Evolutionary conservation across 2,797 vertebrate species (phyloP).

Genomic region (Pipistrellus pipistrellus): DNA sequence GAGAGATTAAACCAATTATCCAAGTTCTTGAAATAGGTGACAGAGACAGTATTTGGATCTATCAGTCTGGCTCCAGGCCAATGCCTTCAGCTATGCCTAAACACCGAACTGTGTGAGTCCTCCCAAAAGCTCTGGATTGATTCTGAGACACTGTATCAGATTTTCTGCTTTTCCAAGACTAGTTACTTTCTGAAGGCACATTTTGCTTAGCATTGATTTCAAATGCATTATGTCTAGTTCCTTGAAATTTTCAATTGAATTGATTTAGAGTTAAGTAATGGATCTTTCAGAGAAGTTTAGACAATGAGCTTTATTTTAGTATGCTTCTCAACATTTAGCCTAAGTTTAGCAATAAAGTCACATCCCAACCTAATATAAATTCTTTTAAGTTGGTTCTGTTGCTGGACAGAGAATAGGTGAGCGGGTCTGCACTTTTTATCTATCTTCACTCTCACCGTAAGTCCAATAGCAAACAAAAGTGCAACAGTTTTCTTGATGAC

Average conservation of each 20-base stretch:
- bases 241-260: conserved; percentile 15
- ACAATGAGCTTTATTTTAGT: conserved; percentile 26
- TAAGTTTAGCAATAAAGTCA: not conserved
- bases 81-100: not conserved
- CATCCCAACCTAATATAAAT: not conserved
- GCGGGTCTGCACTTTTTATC: not conserved
- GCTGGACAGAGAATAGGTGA: not conserved
- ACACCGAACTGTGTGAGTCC: not conserved
- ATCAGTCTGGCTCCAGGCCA: not conserved
- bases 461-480: not conserved
- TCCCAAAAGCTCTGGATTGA: not conserved
- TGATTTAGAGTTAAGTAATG: conserved; percentile 40
- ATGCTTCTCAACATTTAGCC: conserved; percentile 30
- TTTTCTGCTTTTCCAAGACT: not conserved
- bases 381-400: not conserved
- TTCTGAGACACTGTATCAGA: not conserved
- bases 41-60: not conserved
- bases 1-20: not conserved
- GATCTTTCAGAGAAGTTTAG: not conserved
- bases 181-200: not conserved
- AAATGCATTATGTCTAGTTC: not conserved
- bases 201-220: conserved; percentile 53
- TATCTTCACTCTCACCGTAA: not conserved
- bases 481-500: not conserved
- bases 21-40: not conserved